These are phyloP conservation scores for Empis stercorea DNA, from an alignment of 2,888 invertebrate genomes.

Conservation along the genomic window DNA sequence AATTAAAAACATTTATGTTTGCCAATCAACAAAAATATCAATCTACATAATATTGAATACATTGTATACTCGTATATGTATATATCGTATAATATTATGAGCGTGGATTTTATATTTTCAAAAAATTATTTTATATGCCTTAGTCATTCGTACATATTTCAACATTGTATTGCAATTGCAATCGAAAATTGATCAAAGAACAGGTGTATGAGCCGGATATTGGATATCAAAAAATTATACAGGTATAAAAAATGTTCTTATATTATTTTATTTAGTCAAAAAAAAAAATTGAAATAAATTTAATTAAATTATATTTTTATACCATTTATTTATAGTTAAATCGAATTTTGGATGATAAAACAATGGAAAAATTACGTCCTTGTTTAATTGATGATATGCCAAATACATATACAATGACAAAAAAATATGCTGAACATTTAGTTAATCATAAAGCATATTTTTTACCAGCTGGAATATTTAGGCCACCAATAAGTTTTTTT, in stretches of 20 bases:
- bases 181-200: slow-evolving; percentile 33
- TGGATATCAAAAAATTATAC: slow-evolving; percentile 37
- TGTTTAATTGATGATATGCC: slow-evolving; percentile 35
- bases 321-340: slow-evolving; percentile 23
- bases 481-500: slow-evolving; percentile 31
- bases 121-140: slow-evolving; percentile 2
- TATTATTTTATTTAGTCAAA: no score
- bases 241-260: slow-evolving; percentile 24
- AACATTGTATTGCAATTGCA: slow-evolving; percentile 37
- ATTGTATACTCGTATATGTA: no score
- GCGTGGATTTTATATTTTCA: no score
- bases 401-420: slow-evolving; percentile 38
- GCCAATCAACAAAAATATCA: slow-evolving; percentile 11
- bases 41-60: no score
- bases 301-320: neutral
- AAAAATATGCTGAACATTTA: slow-evolving; percentile 35
- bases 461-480: slow-evolving; percentile 35
- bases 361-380: slow-evolving; percentile 32
- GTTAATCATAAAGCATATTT: slow-evolving; percentile 34
- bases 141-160: slow-evolving; percentile 36
- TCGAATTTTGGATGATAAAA: slow-evolving; percentile 31
- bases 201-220: slow-evolving; percentile 35
- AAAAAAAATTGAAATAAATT: no score
- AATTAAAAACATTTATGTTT: neutral
- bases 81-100: slow-evolving; percentile 15